These are phyloP conservation scores for Gastrophysa polygoni DNA, from an alignment of 2,888 invertebrate genomes.

Conservation along the genomic window DNA sequence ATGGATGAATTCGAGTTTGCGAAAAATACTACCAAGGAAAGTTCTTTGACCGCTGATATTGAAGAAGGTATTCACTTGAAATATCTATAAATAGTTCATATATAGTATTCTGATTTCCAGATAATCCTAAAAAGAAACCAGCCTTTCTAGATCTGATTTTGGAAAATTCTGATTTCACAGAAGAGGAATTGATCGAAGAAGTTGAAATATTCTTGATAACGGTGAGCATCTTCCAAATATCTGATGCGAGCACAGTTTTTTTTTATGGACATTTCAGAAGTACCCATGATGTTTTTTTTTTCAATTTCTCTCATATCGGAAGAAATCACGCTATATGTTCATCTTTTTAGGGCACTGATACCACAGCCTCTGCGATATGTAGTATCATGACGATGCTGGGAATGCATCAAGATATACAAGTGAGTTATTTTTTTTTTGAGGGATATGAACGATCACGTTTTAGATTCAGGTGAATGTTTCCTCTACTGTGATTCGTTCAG, in stretches of 20 bases:
- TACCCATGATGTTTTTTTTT: too few relatives aligned
- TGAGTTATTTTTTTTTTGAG: too few relatives aligned
- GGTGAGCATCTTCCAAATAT: too few relatives aligned
- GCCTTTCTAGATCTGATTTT: constrained; percentile 29
- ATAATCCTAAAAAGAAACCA: neutral
- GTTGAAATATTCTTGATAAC: constrained; percentile 63
- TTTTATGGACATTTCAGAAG: too few relatives aligned
- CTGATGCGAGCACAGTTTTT: too few relatives aligned
- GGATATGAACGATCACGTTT: too few relatives aligned
- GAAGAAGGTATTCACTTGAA: neutral
- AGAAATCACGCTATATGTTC: too few relatives aligned
- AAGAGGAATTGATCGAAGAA: constrained; percentile 49
- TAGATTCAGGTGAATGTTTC: too few relatives aligned
- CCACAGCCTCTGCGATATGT: constrained; percentile 44
- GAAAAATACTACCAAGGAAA: neutral
- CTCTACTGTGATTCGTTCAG: too few relatives aligned
- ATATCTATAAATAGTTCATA: neutral
- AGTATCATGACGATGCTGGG: constrained; percentile 44
- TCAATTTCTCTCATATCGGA: neutral
- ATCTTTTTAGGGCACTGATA: constrained; percentile 39
- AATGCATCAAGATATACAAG: constrained; percentile 31
- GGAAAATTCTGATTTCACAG: constrained; percentile 24
- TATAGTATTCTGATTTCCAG: neutral
- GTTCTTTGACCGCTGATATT: neutral
- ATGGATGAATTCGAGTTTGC: neutral